Conservation (phyloP, 2,888 invertebrate genomes). For the Lomographa bimaculata region DNA sequence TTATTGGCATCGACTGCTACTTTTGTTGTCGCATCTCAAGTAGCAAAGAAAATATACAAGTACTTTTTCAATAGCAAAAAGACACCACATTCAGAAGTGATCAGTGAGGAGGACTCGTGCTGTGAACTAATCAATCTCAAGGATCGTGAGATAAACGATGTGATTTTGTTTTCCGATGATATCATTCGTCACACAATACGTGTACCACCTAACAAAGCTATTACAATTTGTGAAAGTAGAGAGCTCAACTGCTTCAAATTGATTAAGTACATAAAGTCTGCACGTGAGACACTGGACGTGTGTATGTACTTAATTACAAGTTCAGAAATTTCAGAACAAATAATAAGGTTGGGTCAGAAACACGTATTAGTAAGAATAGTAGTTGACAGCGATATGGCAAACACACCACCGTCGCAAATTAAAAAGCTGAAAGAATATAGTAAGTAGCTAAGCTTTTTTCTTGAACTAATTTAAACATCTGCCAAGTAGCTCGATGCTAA, state of each 20-base stretch:
- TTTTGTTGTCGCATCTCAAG: conserved; percentile 67
- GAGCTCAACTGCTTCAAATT: conserved; percentile 74
- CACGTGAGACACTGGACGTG: conserved; percentile 75
- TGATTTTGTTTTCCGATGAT: conserved; percentile 75
- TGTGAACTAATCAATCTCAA: conserved; percentile 57
- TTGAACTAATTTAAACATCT: too few relatives aligned
- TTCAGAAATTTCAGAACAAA: conserved; percentile 73
- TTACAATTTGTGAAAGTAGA: conserved; percentile 70
- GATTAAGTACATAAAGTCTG: conserved; percentile 74
- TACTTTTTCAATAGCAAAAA: conserved; percentile 55
- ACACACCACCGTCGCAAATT: conserved; percentile 73
- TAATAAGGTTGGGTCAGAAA: conserved; percentile 73
- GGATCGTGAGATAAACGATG: conserved; percentile 75
- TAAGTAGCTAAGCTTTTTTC: too few relatives aligned
- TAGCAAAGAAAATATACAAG: conserved; percentile 65
- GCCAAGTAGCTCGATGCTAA: too few relatives aligned
- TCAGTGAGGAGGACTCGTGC: conserved; percentile 54
- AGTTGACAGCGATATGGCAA: conserved; percentile 78
- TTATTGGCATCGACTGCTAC: conserved; percentile 71
- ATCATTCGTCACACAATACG: conserved; percentile 62
- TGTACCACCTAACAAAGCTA: conserved; percentile 63
- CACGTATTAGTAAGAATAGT: conserved; percentile 74
- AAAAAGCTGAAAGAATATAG: conserved; percentile 73
- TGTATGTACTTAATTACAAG: conserved; percentile 80
- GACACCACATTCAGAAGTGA: conserved; percentile 40